Evolutionary conservation across 1,140 invertebrate species (phyloP), one percentile per base, ranked within the genome.

Genomic region (Carposina sasakii): DNA sequence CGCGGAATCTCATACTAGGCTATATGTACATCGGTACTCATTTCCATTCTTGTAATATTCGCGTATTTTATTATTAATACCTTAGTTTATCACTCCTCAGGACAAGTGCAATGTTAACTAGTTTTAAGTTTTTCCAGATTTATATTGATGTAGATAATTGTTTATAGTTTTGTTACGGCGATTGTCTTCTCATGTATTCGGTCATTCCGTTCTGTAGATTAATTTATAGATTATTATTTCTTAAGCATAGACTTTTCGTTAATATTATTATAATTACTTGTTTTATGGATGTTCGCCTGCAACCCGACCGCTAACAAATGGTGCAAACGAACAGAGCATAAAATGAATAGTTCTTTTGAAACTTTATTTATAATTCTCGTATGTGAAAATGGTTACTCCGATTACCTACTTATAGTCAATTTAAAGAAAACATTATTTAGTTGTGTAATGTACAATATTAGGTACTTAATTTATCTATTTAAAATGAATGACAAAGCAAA

Each of bases 91-190:
- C 69, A 71, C 69, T 82, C 68, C 60, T 68, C 65, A 83, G 85
- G 81, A 84, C 72, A 82, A 79, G 85, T 86, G 85, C 85, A 86
- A 86, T 86, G 82, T 86, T 86, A 79, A 78, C 78, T 86, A 86
- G 79, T 85, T 84, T 78, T 78, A 84, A 81, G 76, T 39, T 49
- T 64, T 61, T 69, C 56, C 67, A 67, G 60, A 67, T 72, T 75
- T 78, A 69, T 70, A 69, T 67, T 59, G 53, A 58, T 78, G 78
- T 82, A 79, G 67, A 75, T 76, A 71, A 70, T 74, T 68, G 63
- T 74, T 71, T 71, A 67, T 68, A 60, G 58, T 69, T 71, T 56
- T 33, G 55, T 62, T 58, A 47, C 52, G 54, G 57, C 46, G 44
- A 43, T 48, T 61, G 50, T 50, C 28, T 54, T 43, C 44, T 47